A percentile compares a stretch with the other conserved stretches of the same genome.
phyloP scores from a whole-genome alignment of 2,113 vertebrate genomes.

The Camelus dromedarius region DNA sequence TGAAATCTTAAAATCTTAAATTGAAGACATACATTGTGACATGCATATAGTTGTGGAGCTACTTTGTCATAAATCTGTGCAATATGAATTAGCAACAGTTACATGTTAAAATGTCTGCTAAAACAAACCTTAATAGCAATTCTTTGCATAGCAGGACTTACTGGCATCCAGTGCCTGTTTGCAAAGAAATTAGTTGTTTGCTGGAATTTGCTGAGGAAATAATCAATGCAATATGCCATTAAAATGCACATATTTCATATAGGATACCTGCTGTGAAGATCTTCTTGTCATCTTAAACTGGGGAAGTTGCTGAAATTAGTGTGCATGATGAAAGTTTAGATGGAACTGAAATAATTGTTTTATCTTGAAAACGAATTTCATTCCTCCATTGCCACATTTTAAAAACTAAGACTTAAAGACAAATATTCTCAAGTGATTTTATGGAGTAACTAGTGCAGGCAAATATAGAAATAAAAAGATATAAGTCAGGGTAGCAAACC shows the following conservation, averaged over 20 bases:
- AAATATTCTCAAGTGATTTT: slow-evolving; percentile 12
- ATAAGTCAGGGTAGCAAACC: neutral
- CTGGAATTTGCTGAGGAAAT: neutral
- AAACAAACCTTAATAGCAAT: neutral
- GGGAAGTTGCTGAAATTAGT: neutral
- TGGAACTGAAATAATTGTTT: neutral
- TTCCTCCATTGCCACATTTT: neutral
- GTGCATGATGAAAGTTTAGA: neutral
- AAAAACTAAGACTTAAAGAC: neutral
- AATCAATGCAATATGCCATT: neutral
- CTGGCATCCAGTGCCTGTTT: neutral
- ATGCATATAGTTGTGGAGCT: neutral
- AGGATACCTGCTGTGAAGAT: neutral
- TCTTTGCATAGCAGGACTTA: neutral
- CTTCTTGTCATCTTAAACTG: neutral
- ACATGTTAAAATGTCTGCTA: neutral
- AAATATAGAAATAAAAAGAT: neutral
- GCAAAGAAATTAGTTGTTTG: neutral
- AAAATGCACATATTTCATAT: neutral
- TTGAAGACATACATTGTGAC: neutral
- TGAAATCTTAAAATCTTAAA: slow-evolving; percentile 18
- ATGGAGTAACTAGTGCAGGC: neutral
- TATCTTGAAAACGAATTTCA: neutral
- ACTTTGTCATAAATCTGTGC: neutral
- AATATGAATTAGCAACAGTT: neutral